Conservation (phyloP, 2,888 invertebrate species). For the Dysmachus trigonus region DNA sequence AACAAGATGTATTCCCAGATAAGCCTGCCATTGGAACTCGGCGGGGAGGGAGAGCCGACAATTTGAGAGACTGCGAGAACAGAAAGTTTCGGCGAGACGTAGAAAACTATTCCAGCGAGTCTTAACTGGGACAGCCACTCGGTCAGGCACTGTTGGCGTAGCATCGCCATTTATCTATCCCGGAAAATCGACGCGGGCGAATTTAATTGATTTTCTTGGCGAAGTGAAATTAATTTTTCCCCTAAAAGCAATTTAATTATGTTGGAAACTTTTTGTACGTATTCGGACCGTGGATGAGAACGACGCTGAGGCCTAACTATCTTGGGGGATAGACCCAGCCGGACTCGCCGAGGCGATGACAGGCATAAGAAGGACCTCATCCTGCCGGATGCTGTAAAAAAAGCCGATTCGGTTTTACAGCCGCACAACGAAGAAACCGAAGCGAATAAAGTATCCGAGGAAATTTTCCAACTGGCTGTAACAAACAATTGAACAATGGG, state of each 20-base stretch:
- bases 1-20: slow-evolving; percentile 1
- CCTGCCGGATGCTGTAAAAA: background rate
- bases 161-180: slow-evolving; percentile 31
- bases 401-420: background rate
- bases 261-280: slow-evolving; percentile 43
- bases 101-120: slow-evolving; percentile 25
- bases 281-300: background rate
- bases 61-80: background rate
- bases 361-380: slow-evolving; percentile 21
- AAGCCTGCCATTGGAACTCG: background rate
- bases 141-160: background rate
- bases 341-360: background rate
- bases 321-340: background rate
- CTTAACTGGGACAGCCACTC: slow-evolving; percentile 20
- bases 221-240: slow-evolving; percentile 50
- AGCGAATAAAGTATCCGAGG: slow-evolving; percentile 20
- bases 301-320: background rate
- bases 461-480: slow-evolving; percentile 20
- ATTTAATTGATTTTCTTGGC: slow-evolving; percentile 50
- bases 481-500: slow-evolving; percentile 39
- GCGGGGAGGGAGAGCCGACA: background rate
- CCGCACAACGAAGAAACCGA: background rate
- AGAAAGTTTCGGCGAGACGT: slow-evolving; percentile 8
- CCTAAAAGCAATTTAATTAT: slow-evolving; percentile 50
- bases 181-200: slow-evolving; percentile 46